Conservation (phyloP, 35 echinoderm and acorn worm species). For the Apostichopus parvimensis region DNA sequence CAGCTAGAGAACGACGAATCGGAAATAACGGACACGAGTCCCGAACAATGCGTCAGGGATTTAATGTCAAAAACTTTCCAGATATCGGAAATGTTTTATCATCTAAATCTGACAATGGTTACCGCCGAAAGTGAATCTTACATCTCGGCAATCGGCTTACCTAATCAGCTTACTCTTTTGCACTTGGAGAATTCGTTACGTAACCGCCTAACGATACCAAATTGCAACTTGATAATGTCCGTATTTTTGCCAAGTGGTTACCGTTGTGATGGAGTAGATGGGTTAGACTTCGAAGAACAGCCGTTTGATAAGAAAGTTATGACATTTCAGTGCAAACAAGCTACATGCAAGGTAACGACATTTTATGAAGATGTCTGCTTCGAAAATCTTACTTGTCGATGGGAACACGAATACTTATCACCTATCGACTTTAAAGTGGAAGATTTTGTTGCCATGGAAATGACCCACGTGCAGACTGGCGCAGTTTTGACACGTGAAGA, state of each 20-base stretch:
- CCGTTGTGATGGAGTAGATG: not conserved
- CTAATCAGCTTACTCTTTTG: not conserved
- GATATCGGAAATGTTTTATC: not conserved
- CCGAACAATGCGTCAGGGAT: not conserved
- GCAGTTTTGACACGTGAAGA: not conserved
- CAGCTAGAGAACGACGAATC: not conserved
- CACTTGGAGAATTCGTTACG: not conserved
- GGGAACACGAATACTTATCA: conserved; percentile 30
- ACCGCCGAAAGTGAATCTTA: not conserved
- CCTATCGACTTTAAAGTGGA: conserved; percentile 7
- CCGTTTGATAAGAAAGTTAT: not conserved
- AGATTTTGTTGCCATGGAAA: conserved; percentile 25
- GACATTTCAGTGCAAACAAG: not conserved
- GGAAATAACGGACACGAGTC: not conserved
- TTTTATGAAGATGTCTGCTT: not conserved
- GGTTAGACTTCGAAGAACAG: not conserved
- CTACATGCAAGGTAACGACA: not conserved
- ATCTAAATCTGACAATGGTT: not conserved
- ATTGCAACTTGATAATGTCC: not conserved
- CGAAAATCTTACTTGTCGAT: conserved; percentile 1
- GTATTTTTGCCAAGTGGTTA: not conserved
- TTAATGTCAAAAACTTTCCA: conserved; percentile 12
- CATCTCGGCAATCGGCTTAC: not conserved
- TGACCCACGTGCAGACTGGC: not conserved
- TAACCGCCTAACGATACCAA: not conserved